A percentile compares a stretch with the other conserved stretches of the same genome.
phyloP scores from a whole-genome alignment of 2,797 vertebrate species.

The Melopsittacus undulatus region DNA sequence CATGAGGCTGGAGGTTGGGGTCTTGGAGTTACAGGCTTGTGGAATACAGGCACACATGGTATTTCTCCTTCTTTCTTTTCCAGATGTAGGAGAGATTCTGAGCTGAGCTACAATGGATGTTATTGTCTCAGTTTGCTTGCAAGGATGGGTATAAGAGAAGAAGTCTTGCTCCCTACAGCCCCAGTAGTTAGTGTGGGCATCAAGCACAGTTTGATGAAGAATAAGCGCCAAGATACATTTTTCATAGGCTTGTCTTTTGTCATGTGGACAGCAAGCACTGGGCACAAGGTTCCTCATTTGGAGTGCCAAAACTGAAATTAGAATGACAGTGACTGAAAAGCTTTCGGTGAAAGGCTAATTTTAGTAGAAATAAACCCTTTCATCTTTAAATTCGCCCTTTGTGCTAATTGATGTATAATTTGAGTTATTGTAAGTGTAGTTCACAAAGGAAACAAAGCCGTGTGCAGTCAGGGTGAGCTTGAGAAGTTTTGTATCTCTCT shows the following conservation, averaged over 20 bases:
- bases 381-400: neutral
- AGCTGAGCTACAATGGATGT: neutral
- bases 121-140: neutral
- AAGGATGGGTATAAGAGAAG: neutral
- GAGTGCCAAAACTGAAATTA: fast-evolving
- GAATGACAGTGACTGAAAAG: neutral
- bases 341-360: neutral
- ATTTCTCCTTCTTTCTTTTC: neutral
- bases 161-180: neutral
- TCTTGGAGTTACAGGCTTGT: neutral
- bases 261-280: fast-evolving
- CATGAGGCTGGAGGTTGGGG: neutral
- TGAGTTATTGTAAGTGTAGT: neutral
- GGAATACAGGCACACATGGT: neutral
- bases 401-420: neutral
- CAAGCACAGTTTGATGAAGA: neutral
- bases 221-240: fast-evolving
- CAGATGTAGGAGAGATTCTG: neutral
- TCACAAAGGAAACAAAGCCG: neutral
- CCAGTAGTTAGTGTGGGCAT: neutral
- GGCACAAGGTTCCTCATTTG: fast-evolving
- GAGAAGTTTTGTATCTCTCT: neutral
- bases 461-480: neutral
- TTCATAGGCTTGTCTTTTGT: neutral
- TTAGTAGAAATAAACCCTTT: neutral